A percentile compares a stretch with the other conserved stretches of the same genome.
These are phyloP conservation scores for Gyrodactylus bullatarudis DNA, from an alignment of 1,140 invertebrate species.

Conservation along the genomic window DNA sequence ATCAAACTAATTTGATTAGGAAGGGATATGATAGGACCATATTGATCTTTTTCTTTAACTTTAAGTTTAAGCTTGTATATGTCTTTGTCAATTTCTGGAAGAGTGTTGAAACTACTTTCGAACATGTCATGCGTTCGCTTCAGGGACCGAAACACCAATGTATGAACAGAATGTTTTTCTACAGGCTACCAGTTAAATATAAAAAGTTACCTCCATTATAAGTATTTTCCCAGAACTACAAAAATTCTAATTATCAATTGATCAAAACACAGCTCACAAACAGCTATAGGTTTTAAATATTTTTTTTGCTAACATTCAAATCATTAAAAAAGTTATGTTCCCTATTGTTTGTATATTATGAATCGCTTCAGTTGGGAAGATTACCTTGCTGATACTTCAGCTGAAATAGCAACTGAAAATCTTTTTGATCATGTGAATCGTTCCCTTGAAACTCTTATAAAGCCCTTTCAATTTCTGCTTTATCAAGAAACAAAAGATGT, in stretches of 20 bases:
- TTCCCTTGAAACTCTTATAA: background rate
- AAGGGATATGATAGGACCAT: background rate
- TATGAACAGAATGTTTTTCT: constrained; percentile 50
- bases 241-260: no score
- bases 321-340: no score
- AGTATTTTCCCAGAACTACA: no score
- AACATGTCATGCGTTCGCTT: constrained; percentile 95
- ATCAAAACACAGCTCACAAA: no score
- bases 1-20: background rate
- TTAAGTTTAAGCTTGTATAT: background rate
- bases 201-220: no score
- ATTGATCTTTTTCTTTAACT: constrained; percentile 2
- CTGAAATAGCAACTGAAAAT: background rate
- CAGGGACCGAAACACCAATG: constrained; percentile 67
- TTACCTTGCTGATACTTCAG: background rate
- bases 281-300: no score
- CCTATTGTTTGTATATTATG: no score
- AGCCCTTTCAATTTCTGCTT: background rate
- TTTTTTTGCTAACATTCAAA: no score
- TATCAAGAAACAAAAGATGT: background rate
- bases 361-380: background rate
- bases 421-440: background rate
- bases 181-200: no score
- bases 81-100: constrained; percentile 29
- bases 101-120: constrained; percentile 44